phyloP scores from a whole-genome alignment of 2,888 invertebrate genomes.

The Parnassius glacialis region DNA sequence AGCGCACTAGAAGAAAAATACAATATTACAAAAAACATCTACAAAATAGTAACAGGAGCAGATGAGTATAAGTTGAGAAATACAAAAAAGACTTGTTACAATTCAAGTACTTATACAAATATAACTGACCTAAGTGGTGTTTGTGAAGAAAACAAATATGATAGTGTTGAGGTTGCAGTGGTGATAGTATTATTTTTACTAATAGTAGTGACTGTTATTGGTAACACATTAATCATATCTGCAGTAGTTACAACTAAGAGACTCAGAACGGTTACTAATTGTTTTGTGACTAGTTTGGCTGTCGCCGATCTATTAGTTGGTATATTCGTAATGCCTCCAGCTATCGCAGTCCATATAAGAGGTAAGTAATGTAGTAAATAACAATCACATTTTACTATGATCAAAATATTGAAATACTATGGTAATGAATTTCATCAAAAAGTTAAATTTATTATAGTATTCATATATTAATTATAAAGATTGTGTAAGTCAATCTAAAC shows the following conservation, averaged over 20 bases:
- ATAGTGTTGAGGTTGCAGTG: slow-evolving; percentile 79
- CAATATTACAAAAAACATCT: slow-evolving; percentile 51
- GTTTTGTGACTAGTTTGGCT: slow-evolving; percentile 96
- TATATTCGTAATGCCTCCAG: slow-evolving; percentile 96
- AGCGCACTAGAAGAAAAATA: slow-evolving; percentile 53
- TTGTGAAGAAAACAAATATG: slow-evolving; percentile 49
- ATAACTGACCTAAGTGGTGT: slow-evolving; percentile 32
- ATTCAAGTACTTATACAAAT: slow-evolving; percentile 36
- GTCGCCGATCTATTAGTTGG: slow-evolving; percentile 96
- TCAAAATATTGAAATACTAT: no score
- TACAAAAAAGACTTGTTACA: slow-evolving; percentile 36
- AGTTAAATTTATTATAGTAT: no score
- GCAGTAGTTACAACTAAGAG: slow-evolving; percentile 93
- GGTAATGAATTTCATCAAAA: no score
- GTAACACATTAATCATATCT: slow-evolving; percentile 94
- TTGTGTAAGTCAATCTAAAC: no score
- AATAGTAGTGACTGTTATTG: slow-evolving; percentile 88
- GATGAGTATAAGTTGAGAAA: slow-evolving; percentile 34
- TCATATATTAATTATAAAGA: no score
- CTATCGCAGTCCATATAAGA: slow-evolving; percentile 92
- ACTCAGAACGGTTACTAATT: slow-evolving; percentile 95
- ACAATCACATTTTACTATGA: no score
- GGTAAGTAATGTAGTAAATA: slow-evolving; percentile 77
- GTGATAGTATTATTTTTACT: slow-evolving; percentile 83
- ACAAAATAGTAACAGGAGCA: slow-evolving; percentile 46